phyloP scores from a whole-genome alignment of 1,140 invertebrate genomes.

The Muscidifurax raptorellus region DNA sequence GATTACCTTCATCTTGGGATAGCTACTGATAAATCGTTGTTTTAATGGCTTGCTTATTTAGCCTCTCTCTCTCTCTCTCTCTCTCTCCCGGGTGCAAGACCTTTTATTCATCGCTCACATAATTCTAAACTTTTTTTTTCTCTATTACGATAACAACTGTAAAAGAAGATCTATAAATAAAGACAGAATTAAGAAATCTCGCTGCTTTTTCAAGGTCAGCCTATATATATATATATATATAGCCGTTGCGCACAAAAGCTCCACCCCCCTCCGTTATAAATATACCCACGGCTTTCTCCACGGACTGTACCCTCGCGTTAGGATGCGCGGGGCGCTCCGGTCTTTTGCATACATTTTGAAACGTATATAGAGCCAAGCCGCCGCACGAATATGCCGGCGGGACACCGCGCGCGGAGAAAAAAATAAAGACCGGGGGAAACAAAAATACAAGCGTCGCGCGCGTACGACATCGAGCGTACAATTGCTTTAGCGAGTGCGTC shows the following conservation, averaged over 20 bases:
- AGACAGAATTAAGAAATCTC: background rate
- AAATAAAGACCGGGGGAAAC: slow-evolving; percentile 37
- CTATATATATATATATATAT: too few relatives aligned
- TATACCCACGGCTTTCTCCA: slow-evolving; percentile 56
- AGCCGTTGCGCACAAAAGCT: too few relatives aligned
- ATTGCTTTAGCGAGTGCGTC: slow-evolving; percentile 15
- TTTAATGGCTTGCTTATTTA: background rate
- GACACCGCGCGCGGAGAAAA: slow-evolving; percentile 53
- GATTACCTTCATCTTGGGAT: background rate
- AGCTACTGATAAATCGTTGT: background rate
- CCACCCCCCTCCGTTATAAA: too few relatives aligned
- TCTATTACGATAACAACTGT: too few relatives aligned
- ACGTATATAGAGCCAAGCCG: slow-evolving; percentile 58
- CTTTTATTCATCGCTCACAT: too few relatives aligned
- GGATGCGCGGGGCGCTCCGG: slow-evolving; percentile 70
- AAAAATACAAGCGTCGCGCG: slow-evolving; percentile 44
- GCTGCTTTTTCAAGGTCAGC: slow-evolving; percentile 32
- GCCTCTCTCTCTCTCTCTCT: too few relatives aligned
- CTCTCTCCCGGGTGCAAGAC: too few relatives aligned
- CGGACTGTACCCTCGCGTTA: slow-evolving; percentile 68
- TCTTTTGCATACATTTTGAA: slow-evolving; percentile 75
- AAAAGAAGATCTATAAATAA: too few relatives aligned
- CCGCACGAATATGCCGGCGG: slow-evolving; percentile 66
- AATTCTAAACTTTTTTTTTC: too few relatives aligned
- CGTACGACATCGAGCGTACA: slow-evolving; percentile 23